Percentiles rank a stretch among this genome's conserved stretches.
These are phyloP conservation scores for Drosophila sordidula DNA, from an alignment of 2,888 invertebrate genomes.

Conservation along the genomic window DNA sequence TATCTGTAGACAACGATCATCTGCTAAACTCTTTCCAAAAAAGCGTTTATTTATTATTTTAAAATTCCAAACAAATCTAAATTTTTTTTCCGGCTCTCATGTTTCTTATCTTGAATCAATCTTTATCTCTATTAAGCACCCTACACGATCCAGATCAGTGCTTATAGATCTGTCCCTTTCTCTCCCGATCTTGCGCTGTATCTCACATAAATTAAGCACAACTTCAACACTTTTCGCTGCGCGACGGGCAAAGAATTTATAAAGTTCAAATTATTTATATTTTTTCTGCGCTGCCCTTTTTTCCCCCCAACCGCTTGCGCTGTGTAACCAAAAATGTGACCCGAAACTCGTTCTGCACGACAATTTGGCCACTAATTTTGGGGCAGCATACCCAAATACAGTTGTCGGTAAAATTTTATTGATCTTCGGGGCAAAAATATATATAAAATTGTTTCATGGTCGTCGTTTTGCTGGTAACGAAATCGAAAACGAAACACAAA, in stretches of 20 bases:
- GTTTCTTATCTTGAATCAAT: slow-evolving; percentile 28
- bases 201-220: slow-evolving; percentile 47
- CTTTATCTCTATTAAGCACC: slow-evolving; percentile 29
- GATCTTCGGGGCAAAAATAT: slow-evolving; percentile 75
- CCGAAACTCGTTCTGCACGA: slow-evolving; percentile 65
- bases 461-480: slow-evolving; percentile 49
- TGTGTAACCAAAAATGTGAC: slow-evolving; percentile 76
- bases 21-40: neutral
- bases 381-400: slow-evolving; percentile 64
- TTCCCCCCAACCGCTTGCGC: slow-evolving; percentile 32
- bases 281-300: slow-evolving; percentile 26
- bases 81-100: neutral
- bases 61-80: neutral
- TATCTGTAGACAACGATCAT: neutral
- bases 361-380: slow-evolving; percentile 76
- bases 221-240: slow-evolving; percentile 45
- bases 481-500: slow-evolving; percentile 62
- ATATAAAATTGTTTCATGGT: slow-evolving; percentile 77
- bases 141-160: slow-evolving; percentile 21
- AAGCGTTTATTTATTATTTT: neutral
- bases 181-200: slow-evolving; percentile 6
- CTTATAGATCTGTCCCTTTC: slow-evolving; percentile 1
- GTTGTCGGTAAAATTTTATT: slow-evolving; percentile 79
- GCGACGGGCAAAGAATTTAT: slow-evolving; percentile 45
- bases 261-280: slow-evolving; percentile 48